Base-by-base conservation (phyloP, 2,797 vertebrate species). In the Erpetoichthys calabaricus region DNA sequence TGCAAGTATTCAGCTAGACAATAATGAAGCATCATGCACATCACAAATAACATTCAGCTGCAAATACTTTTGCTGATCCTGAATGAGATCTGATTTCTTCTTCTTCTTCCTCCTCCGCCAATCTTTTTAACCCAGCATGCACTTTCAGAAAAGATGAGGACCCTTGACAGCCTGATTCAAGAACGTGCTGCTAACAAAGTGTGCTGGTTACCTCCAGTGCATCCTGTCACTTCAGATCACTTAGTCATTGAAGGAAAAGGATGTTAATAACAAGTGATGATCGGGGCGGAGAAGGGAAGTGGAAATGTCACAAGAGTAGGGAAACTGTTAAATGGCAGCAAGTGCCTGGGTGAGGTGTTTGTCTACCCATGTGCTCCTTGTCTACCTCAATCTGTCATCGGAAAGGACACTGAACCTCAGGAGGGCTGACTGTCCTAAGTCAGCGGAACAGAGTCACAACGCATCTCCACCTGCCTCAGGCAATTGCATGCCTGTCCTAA, bases 271-370 rank as follows among this genome's bases (percentile, higher is more conserved):
- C 58, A 74, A 78, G 80, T 81, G 88, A 90, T 83, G 85, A 80
- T 68, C 53, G 66, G 78, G 81, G 83, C 82, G 77, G 78, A 71
- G 67, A 74, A 72, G 64, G 59, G 72, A 64, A 78, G 81, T 73
- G 74, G 75, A 85, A 87, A 86, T 83, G 84, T 86, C 84, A 85
- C 66, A 72, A 65, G 69, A 56, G 59, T 64, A 68, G 73, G 70
- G 64, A 74, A 80, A 76, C 80, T 75, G 82, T 75, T 89, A 92
- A 92, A 92, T 89, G 89, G 86, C 87, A 92, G 73, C 77, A 73
- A 87, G 79, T 69, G 86, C 85, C 86, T 60, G 75, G 73, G 72
- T 56, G 74, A 88, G 81, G 84, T 83, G 85, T 85, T 79, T 75
- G 80, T 78, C 81, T 80, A 82, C 69, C 83, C 87, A 76, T 88